phyloP scores from a whole-genome alignment of 2,113 vertebrate species.

The Tiliqua scincoides region DNA sequence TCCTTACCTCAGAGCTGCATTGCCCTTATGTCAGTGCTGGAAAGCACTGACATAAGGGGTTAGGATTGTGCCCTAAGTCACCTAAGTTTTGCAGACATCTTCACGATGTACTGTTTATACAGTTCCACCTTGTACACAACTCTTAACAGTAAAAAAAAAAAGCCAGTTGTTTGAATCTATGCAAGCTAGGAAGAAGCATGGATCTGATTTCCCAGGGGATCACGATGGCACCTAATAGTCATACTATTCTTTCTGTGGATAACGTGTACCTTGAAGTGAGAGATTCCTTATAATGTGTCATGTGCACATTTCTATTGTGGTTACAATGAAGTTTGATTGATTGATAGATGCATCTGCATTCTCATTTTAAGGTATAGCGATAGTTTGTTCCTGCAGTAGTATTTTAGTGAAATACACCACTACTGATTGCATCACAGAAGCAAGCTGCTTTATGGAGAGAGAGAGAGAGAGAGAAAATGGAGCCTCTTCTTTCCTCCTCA shows the following conservation, averaged over 20 bases:
- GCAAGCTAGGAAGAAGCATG: not conserved
- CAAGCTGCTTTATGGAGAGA: not conserved
- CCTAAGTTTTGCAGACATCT: constrained; percentile 1
- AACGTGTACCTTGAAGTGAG: constrained; percentile 21
- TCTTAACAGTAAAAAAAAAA: not conserved
- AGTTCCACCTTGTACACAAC: not conserved
- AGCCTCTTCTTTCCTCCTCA: too few species aligned
- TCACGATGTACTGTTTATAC: not conserved
- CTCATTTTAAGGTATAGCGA: not conserved
- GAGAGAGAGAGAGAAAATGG: not conserved
- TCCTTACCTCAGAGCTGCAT: too few species aligned
- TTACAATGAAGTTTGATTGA: not conserved
- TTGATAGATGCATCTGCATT: not conserved
- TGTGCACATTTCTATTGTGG: constrained; percentile 7
- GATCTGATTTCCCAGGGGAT: not conserved
- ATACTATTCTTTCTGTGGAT: constrained; percentile 13
- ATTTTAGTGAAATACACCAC: not conserved
- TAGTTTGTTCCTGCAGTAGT: not conserved
- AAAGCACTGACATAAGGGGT: too few species aligned
- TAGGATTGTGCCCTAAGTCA: too few species aligned
- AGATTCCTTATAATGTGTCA: not conserved
- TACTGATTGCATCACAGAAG: not conserved
- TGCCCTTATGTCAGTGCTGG: too few species aligned
- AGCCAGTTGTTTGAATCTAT: not conserved
- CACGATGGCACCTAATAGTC: constrained; percentile 7